Percentiles rank a stretch among this genome's conserved stretches.
Evolutionary conservation across 2,888 invertebrate genomes (phyloP).

Genomic region (Lycia hirtaria): DNA sequence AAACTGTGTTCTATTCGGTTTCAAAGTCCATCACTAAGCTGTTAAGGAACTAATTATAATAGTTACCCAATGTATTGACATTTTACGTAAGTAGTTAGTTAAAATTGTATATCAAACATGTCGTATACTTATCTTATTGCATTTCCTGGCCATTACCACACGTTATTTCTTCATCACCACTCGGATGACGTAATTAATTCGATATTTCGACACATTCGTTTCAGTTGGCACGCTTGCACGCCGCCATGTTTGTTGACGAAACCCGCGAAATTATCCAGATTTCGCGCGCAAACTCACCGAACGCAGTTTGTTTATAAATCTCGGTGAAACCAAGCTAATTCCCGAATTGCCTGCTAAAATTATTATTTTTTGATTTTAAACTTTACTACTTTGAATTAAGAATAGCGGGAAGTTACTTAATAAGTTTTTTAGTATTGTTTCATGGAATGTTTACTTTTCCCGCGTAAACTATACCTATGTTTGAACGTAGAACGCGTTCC

Average conservation of each 20-base stretch:
- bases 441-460: conserved; percentile 51
- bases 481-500: conserved; percentile 47
- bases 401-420: conserved; percentile 33
- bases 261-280: conserved; percentile 80
- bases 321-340: conserved; percentile 52
- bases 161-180: conserved; percentile 43
- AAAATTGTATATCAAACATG: background rate
- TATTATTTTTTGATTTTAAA: conserved; percentile 54
- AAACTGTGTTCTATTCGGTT: too few species aligned
- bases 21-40: too few species aligned
- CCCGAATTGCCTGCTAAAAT: conserved; percentile 49
- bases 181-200: conserved; percentile 56
- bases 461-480: conserved; percentile 44
- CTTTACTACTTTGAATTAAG: conserved; percentile 54
- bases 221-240: conserved; percentile 43
- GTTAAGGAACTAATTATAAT: too few species aligned
- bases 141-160: conserved; percentile 28
- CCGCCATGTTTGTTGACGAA: conserved; percentile 71
- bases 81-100: too few species aligned
- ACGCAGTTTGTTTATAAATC: conserved; percentile 62
- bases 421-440: conserved; percentile 29
- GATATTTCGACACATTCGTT: conserved; percentile 65
- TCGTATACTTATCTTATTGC: conserved; percentile 23
- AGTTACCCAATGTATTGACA: too few species aligned
- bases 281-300: conserved; percentile 63